Evolutionary conservation across 2,888 invertebrate genomes (phyloP), one percentile per base, ranked within the genome.

Genomic region (Acleris holmiana): DNA sequence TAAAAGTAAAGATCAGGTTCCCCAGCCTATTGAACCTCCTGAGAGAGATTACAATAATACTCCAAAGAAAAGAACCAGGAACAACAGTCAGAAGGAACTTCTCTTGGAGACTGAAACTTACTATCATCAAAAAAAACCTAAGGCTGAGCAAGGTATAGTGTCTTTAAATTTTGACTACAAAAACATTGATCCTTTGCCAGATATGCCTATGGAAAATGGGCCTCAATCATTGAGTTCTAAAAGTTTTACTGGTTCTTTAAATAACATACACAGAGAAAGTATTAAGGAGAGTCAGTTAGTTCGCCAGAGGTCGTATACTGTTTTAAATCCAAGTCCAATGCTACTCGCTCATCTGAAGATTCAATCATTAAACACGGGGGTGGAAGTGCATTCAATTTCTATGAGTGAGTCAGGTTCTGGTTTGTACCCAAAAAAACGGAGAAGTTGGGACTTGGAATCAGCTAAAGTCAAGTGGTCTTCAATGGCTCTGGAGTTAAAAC

Each of bases 301-400:
- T 13, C 93, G 97, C 57, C 96, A 96, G 76, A 95, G 95, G 68
- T 97, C 97, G 0, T 97, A 97, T 76, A 96, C 96, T 0, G 84
- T 97, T 53, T 94, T 97, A 0, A 91, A 94, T 21, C 97, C 97
- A 0, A 96, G 97, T 76, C 96, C 96, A 0, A 94, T 95, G 68
- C 91, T 97, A 8, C 78, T 95, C 23, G 95, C 95, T 10, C 94
- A 95, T 75, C 85, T 95, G 53, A 93, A 94, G 79, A 89, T 93
- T 69, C 92, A 91, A 68, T 89, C 92, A 1, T 66, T 88, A 15
- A 89, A 77, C 55, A 91, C 88, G 15, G 93, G 93, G 19, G 80
- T 93, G 23, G 93, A 92, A 55, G 82, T 93, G 71, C 85, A 76
- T 40, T 84, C 85, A n/a, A 91, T 93, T 70, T 93, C 93, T 3